Conservation (phyloP, 1,140 invertebrate genomes). For the Zaprionus inermis region DNA sequence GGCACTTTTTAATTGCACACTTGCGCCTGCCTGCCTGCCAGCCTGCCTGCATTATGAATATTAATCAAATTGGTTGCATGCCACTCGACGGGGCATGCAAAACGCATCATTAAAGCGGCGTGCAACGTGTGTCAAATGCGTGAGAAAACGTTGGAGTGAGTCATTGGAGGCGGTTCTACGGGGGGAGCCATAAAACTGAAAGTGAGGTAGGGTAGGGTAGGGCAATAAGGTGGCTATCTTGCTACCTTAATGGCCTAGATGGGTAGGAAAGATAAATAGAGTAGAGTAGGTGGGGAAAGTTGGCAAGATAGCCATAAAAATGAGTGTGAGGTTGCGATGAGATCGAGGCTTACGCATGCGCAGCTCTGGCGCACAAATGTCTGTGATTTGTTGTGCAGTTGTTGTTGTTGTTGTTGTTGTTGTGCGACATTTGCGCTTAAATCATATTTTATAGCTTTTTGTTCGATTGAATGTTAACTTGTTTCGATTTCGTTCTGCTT, state of each 20-base stretch:
- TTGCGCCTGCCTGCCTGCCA: constrained; percentile 11
- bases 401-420: constrained; percentile 28
- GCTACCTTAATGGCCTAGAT: no score
- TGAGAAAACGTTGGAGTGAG: constrained; percentile 58
- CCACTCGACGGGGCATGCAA: constrained; percentile 43
- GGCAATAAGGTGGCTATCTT: neutral
- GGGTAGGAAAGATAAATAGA: no score
- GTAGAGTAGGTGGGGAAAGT: neutral
- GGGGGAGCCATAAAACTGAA: neutral
- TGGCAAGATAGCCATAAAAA: no score
- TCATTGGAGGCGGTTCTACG: constrained; percentile 28
- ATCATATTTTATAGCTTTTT: constrained; percentile 82
- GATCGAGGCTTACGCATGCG: constrained; percentile 67
- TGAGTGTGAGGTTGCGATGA: neutral
- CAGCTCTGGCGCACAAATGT: constrained; percentile 49
- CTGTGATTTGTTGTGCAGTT: constrained; percentile 36
- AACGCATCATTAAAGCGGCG: constrained; percentile 64
- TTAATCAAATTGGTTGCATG: constrained; percentile 33
- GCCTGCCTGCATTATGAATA: constrained; percentile 7
- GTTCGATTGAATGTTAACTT: constrained; percentile 82
- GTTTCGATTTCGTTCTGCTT: constrained; percentile 77
- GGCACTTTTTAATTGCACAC: constrained; percentile 46
- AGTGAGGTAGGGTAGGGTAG: neutral
- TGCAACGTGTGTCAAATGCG: constrained; percentile 53
- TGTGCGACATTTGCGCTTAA: constrained; percentile 76